phyloP scores from a whole-genome alignment of 2,888 invertebrate species.

The Sinopyrophorus schimmeli region DNA sequence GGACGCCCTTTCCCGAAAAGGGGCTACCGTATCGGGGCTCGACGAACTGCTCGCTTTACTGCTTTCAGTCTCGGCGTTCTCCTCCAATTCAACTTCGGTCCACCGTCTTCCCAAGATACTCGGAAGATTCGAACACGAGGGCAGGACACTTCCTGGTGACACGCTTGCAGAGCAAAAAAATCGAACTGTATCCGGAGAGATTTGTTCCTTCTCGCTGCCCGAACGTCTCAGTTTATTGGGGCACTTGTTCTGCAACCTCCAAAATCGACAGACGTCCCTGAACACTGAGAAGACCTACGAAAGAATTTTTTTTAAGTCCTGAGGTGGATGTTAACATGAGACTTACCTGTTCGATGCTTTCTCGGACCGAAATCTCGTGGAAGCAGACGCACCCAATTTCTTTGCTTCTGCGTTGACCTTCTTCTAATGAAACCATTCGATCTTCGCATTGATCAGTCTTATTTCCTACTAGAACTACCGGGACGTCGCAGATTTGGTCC shows the following conservation, averaged over 20 bases:
- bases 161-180: constrained; percentile 54
- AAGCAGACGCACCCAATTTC: constrained; percentile 82
- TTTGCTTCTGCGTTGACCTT: constrained; percentile 73
- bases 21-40: constrained; percentile 52
- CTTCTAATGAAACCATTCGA: constrained; percentile 77
- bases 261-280: constrained; percentile 73
- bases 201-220: constrained; percentile 61
- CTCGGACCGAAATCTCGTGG: constrained; percentile 83
- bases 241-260: constrained; percentile 73
- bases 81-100: constrained; percentile 66
- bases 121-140: constrained; percentile 42
- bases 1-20: constrained; percentile 75
- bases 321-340: too few relatives aligned
- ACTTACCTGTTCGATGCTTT: constrained; percentile 77
- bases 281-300: constrained; percentile 74
- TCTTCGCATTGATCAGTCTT: constrained; percentile 78
- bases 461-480: constrained; percentile 81
- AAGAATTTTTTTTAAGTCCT: neutral
- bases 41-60: constrained; percentile 42
- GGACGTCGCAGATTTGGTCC: constrained; percentile 68
- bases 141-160: constrained; percentile 47
- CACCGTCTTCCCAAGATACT: constrained; percentile 60
- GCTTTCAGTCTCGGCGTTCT: constrained; percentile 60
- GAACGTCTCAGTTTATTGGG: constrained; percentile 63
- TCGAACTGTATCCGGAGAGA: constrained; percentile 58